phyloP scores from a whole-genome alignment of 2,113 vertebrate genomes.

The Salvator merianae region DNA sequence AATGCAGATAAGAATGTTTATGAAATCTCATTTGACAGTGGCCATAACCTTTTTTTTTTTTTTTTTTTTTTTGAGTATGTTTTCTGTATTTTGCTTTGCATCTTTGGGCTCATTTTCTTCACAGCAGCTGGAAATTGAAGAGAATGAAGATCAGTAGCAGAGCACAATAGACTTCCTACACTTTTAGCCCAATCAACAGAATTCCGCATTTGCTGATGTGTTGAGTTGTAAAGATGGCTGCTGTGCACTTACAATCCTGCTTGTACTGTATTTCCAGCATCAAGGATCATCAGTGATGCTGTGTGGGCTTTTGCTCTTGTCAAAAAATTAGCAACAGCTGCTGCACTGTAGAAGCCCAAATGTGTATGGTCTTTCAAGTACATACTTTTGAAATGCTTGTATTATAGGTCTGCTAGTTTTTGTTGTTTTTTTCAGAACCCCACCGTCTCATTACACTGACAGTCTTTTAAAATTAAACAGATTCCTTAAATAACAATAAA shows the following conservation, averaged over 20 bases:
- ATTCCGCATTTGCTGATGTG: not conserved
- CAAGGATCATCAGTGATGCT: not conserved
- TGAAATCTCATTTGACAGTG: slow-evolving; percentile 31
- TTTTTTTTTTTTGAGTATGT: not conserved
- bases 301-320: not conserved
- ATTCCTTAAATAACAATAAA: too few species aligned
- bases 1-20: slow-evolving; percentile 43
- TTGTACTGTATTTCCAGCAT: not conserved
- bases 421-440: too few species aligned
- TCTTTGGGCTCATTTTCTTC: slow-evolving; percentile 36
- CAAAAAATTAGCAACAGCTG: slow-evolving; percentile 22
- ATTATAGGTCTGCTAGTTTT: not conserved
- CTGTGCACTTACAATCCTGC: not conserved
- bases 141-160: not conserved
- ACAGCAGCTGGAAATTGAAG: slow-evolving; percentile 42
- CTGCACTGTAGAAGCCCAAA: not conserved
- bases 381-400: not conserved
- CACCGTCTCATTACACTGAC: too few species aligned
- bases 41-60: slow-evolving; percentile 1
- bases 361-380: not conserved
- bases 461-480: too few species aligned
- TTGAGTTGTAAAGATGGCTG: slow-evolving; percentile 6
- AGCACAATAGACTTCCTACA: not conserved
- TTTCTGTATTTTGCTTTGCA: slow-evolving; percentile 37
- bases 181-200: not conserved